These are phyloP conservation scores for Typhlomys cinereus DNA, from an alignment of 2,113 vertebrate species.

Conservation along the genomic window DNA sequence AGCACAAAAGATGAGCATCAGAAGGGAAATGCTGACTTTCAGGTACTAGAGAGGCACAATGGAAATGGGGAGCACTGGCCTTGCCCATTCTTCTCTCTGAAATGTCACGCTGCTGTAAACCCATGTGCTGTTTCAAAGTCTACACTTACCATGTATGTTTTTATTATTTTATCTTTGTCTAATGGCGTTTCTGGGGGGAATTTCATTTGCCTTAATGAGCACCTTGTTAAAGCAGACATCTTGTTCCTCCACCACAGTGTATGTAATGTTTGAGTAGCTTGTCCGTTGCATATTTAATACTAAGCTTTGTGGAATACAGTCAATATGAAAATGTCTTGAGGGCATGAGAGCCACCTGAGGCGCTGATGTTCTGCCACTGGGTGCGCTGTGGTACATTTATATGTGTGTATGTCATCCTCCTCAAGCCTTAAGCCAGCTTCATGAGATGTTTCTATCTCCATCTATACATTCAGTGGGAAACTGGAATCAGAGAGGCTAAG, in stretches of 20 bases:
- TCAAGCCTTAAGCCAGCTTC: neutral
- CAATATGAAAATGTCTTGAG: constrained; percentile 21
- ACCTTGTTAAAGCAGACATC: neutral
- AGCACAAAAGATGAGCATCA: neutral
- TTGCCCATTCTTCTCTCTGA: constrained; percentile 21
- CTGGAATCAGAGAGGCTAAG: constrained; percentile 25
- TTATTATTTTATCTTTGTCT: neutral
- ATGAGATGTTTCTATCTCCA: neutral
- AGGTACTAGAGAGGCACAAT: neutral
- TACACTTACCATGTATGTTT: neutral
- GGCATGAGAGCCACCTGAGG: neutral
- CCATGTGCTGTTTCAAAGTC: neutral
- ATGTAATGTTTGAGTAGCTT: neutral
- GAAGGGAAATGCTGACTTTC: constrained; percentile 5
- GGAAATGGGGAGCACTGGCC: neutral
- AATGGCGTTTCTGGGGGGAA: neutral
- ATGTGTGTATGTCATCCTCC: constrained; percentile 8
- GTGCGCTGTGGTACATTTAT: neutral
- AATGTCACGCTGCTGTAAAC: constrained; percentile 45
- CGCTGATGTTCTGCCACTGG: neutral
- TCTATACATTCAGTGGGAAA: constrained; percentile 39
- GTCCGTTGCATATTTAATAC: neutral
- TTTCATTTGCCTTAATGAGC: neutral
- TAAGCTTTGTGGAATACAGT: neutral
- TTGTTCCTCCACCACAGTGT: neutral